phyloP scores from a whole-genome alignment of 2,888 invertebrate genomes.

The Calephelis perditalis region DNA sequence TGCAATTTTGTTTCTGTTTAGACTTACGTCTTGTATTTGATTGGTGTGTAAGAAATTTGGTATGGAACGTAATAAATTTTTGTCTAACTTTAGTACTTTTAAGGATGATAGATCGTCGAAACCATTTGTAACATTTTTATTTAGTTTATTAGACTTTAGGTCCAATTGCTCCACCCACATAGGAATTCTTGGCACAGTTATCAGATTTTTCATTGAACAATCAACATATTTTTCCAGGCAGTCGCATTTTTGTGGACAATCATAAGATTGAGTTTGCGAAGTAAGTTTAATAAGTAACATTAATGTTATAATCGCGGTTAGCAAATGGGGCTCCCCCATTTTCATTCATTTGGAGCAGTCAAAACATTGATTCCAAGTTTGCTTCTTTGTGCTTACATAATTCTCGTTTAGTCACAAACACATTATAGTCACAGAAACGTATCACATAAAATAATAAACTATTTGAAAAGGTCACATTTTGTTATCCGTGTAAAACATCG shows the following conservation, averaged over 20 bases:
- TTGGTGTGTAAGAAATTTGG: conserved; percentile 73
- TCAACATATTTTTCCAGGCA: conserved; percentile 86
- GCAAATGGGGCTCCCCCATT: conserved; percentile 70
- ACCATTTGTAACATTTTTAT: conserved; percentile 54
- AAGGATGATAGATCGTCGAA: conserved; percentile 54
- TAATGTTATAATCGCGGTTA: conserved; percentile 55
- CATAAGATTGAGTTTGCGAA: conserved; percentile 55
- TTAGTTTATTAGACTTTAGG: conserved; percentile 71
- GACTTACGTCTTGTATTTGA: conserved; percentile 77
- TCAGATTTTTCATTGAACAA: conserved; percentile 85
- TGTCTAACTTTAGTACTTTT: conserved; percentile 71
- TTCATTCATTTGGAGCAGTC: conserved; percentile 65
- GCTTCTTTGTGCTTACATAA: conserved; percentile 63
- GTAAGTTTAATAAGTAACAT: conserved; percentile 48
- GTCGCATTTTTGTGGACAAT: conserved; percentile 83
- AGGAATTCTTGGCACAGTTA: conserved; percentile 85
- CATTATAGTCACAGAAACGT: conserved; percentile 38
- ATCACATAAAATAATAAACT: conserved; percentile 46
- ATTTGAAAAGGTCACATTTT: conserved; percentile 49
- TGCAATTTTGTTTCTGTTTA: conserved; percentile 81
- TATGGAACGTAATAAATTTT: conserved; percentile 75
- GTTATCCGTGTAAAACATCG: conserved; percentile 33
- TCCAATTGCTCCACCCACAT: conserved; percentile 87
- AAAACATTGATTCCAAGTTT: conserved; percentile 50
- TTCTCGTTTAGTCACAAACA: conserved; percentile 40